These are phyloP conservation scores for Hirtodrosophila trivittata DNA, from an alignment of 2,888 invertebrate species.

Conservation along the genomic window DNA sequence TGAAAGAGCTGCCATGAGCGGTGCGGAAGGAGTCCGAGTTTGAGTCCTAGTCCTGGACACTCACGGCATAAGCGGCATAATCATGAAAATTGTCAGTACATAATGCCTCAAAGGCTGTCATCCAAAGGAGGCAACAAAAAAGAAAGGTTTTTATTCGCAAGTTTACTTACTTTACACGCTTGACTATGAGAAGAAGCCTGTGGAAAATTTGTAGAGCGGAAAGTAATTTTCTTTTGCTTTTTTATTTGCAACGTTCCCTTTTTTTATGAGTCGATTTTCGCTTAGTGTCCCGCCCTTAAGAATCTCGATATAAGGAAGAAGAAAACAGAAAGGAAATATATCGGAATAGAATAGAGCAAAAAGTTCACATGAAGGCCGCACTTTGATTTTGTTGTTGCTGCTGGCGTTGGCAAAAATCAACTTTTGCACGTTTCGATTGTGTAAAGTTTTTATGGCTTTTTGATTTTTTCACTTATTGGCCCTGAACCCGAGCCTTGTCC, in stretches of 20 bases:
- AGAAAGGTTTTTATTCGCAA: slow-evolving; percentile 75
- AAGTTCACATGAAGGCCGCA: slow-evolving; percentile 66
- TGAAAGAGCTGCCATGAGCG: slow-evolving; percentile 27
- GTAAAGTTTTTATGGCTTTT: slow-evolving; percentile 82
- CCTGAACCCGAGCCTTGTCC: slow-evolving; percentile 4
- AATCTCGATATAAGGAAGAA: slow-evolving; percentile 17
- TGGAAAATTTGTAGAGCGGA: slow-evolving; percentile 74
- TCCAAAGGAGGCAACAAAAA: slow-evolving; percentile 22
- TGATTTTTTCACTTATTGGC: slow-evolving; percentile 81
- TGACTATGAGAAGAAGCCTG: slow-evolving; percentile 53
- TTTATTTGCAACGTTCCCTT: slow-evolving; percentile 62
- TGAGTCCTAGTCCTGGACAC: slow-evolving; percentile 49
- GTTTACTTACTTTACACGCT: slow-evolving; percentile 79
- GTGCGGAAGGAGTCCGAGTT: not conserved
- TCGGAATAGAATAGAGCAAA: slow-evolving; percentile 25
- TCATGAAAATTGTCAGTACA: slow-evolving; percentile 79
- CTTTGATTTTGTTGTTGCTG: slow-evolving; percentile 70
- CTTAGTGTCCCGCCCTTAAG: slow-evolving; percentile 45
- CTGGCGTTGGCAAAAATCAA: slow-evolving; percentile 75
- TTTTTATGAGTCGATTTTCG: slow-evolving; percentile 69
- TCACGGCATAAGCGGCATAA: slow-evolving; percentile 68
- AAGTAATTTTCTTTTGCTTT: slow-evolving; percentile 76
- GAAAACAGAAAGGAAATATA: slow-evolving; percentile 17
- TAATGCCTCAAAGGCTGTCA: slow-evolving; percentile 75
- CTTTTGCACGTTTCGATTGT: slow-evolving; percentile 82